These are phyloP conservation scores for Heliconius nattereri DNA, from an alignment of 1,140 invertebrate species.

Conservation along the genomic window DNA sequence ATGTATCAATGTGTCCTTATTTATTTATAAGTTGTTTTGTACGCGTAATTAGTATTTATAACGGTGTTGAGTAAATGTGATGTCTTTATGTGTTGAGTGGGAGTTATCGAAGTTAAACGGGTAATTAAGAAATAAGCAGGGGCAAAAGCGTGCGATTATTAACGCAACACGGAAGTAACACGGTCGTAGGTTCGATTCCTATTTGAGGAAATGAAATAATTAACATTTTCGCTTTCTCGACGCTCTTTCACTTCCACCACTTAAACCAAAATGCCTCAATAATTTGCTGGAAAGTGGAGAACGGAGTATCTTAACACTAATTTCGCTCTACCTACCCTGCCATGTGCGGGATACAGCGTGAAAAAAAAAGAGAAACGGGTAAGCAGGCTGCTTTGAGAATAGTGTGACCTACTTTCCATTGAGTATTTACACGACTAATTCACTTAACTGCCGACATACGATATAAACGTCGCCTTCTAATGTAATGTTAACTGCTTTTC, in stretches of 20 bases:
- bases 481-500: constrained; percentile 49
- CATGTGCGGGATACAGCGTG: no score
- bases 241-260: no score
- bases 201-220: no score
- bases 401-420: constrained; percentile 38
- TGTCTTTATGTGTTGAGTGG: constrained; percentile 40
- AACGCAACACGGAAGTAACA: no score
- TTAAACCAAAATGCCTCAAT: no score
- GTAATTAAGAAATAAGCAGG: constrained; percentile 15
- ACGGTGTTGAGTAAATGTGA: constrained; percentile 36
- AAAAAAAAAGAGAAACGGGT: neutral
- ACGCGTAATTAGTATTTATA: constrained; percentile 47
- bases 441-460: constrained; percentile 55
- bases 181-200: no score
- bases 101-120: neutral
- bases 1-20: constrained; percentile 25
- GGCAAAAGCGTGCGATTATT: no score
- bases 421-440: constrained; percentile 59
- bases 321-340: no score
- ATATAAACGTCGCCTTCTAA: constrained; percentile 47
- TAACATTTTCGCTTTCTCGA: no score
- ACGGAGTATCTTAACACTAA: no score
- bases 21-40: constrained; percentile 33
- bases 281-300: no score
- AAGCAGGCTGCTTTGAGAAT: constrained; percentile 20